phyloP scores from a whole-genome alignment of 2,888 invertebrate species.

The Diploptera punctata region DNA sequence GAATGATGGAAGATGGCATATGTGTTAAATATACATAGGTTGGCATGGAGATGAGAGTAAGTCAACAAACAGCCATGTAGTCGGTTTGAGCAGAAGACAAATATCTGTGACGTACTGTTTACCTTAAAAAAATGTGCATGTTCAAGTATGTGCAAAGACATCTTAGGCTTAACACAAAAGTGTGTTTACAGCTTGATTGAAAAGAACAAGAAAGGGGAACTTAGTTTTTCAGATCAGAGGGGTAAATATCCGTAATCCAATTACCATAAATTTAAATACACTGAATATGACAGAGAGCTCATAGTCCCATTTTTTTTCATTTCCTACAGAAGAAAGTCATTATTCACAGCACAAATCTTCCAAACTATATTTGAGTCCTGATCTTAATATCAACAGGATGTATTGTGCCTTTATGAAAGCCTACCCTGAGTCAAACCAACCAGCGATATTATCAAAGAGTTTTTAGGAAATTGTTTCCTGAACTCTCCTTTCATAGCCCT shows the following conservation, averaged over 20 bases:
- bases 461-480: slow-evolving; percentile 1
- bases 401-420: no score
- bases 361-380: slow-evolving; percentile 3
- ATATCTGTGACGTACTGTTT: no score
- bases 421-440: neutral
- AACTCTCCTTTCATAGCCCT: neutral
- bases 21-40: no score
- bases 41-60: no score
- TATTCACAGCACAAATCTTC: neutral
- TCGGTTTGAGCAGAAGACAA: no score
- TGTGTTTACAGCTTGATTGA: neutral
- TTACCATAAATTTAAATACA: neutral
- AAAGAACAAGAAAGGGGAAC: neutral
- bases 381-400: neutral
- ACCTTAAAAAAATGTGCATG: neutral
- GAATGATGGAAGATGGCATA: no score
- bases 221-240: neutral
- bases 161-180: neutral
- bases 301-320: neutral
- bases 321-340: neutral
- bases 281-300: neutral
- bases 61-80: no score
- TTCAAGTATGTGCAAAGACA: neutral
- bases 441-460: neutral
- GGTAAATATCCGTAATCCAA: neutral